Percentiles rank a stretch among this genome's conserved stretches.
Evolutionary conservation across 2,888 invertebrate genomes (phyloP).

Genomic region (Cerastis rubricosa): DNA sequence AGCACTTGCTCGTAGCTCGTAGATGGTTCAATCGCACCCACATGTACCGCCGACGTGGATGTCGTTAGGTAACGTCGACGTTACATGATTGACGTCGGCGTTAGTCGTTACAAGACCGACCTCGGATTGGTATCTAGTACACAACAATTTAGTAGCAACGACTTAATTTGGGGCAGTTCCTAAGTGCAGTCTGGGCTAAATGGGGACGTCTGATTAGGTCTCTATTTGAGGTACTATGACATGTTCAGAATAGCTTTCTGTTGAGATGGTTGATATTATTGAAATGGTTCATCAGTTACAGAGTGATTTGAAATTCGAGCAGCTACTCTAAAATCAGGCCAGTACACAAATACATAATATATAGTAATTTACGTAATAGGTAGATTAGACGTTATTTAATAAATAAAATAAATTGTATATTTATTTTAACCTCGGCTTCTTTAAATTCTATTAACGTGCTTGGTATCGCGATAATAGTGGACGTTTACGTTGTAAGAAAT

Average conservation of each 20-base stretch:
- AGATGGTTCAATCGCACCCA: slow-evolving; percentile 58
- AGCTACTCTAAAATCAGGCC: background rate
- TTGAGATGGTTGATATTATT: background rate
- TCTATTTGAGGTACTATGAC: background rate
- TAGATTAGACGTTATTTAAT: background rate
- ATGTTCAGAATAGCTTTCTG: too few species aligned
- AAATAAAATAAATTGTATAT: background rate
- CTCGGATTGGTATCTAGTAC: slow-evolving; percentile 49
- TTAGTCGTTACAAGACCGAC: slow-evolving; percentile 52
- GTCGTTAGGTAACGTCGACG: slow-evolving; percentile 50
- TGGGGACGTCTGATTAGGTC: background rate
- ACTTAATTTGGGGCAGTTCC: slow-evolving; percentile 30
- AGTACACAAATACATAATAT: background rate
- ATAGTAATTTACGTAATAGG: background rate
- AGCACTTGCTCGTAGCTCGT: slow-evolving; percentile 60
- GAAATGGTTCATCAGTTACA: background rate
- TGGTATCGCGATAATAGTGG: background rate
- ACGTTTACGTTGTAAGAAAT: background rate
- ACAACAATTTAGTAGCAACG: slow-evolving; percentile 39
- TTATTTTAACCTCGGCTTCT: background rate
- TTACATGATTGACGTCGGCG: slow-evolving; percentile 53
- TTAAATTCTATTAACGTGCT: background rate
- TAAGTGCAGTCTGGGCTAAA: background rate
- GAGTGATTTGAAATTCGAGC: background rate
- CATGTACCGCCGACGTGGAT: slow-evolving; percentile 44